Base-by-base conservation (phyloP, 2,113 vertebrate species). In the Archocentrus centrarchus region DNA sequence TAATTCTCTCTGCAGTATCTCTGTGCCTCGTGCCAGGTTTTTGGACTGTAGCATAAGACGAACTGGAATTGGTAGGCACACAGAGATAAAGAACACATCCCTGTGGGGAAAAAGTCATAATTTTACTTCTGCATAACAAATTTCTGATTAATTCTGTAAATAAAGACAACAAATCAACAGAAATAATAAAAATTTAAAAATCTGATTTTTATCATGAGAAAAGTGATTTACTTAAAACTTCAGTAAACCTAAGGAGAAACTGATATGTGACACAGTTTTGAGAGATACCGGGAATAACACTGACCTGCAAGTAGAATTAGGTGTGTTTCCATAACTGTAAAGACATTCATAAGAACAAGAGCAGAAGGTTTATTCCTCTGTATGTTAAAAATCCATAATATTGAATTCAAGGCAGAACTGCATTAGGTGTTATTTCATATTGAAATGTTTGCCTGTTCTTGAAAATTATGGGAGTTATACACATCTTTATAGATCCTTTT, bases 31-130 rank as follows among this genome's bases (percentile, higher is more conserved):
- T 50, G 50, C 64, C 64, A 70, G 62, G 32, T 77, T 50, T 77
- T 85, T 11, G 79, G 32, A 1, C 1, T 75, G 4, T 50, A 1
- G 11, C 80, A 2, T 2, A 82, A 39, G 15, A 24, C 0, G 2
- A 24, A 24, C 24, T 24, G 24, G 24, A 24, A 24, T 24, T 7
- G 7, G 0, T 17, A 3, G 2, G 41, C 55, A 18, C 37, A 50
- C 24, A 18, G 50, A 27, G 64, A 24, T 5, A 77, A 61, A 59
- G 7, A 63, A 15, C 55, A 81, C 15, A 81, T 53, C 9, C 44
- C 89, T 90, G 81, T 62, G 44, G 32, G 20, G 30, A 27, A 55
- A 58, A 53, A 2, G 17, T 27, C 14, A 68, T 27, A 44, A 66
- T 68, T 68, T 17, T 68, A 47, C 5, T 0, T 15, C 39, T 27